Evolutionary conservation across 64 coral and sea anemone species (phyloP).

Genomic region (Pocillopora damicornis): DNA sequence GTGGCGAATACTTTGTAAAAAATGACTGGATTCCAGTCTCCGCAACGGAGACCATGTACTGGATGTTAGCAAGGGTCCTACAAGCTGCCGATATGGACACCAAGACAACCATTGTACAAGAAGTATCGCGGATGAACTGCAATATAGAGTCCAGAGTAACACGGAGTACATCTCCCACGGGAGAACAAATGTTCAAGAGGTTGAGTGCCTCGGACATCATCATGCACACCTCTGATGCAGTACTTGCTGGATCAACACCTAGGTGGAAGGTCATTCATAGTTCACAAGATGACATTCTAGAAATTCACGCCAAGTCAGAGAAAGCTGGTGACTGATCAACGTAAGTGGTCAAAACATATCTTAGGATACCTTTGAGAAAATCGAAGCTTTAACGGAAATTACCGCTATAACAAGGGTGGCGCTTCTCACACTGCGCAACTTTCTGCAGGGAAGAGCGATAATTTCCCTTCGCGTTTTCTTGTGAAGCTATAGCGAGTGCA

Average conservation of each 20-base stretch:
- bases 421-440: too few relatives aligned
- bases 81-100: conserved; percentile 76
- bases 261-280: background rate
- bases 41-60: conserved; percentile 74
- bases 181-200: conserved; percentile 77
- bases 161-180: conserved; percentile 54
- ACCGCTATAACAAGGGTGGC: too few relatives aligned
- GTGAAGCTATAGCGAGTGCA: too few relatives aligned
- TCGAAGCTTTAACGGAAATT: background rate
- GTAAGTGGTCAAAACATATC: background rate
- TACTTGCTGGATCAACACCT: conserved; percentile 79
- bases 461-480: too few relatives aligned
- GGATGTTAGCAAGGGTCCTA: conserved; percentile 74
- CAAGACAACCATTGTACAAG: conserved; percentile 70
- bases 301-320: too few relatives aligned
- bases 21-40: conserved; percentile 84
- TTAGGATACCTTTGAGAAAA: background rate
- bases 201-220: conserved; percentile 80
- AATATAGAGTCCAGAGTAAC: conserved; percentile 57
- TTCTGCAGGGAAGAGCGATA: too few relatives aligned
- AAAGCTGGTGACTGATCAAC: too few relatives aligned
- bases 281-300: background rate
- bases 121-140: conserved; percentile 50
- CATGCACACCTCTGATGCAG: conserved; percentile 75
- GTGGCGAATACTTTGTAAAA: conserved; percentile 58